Conservation (phyloP, 2,888 invertebrate genomes). For the Ochlodes sylvanus region DNA sequence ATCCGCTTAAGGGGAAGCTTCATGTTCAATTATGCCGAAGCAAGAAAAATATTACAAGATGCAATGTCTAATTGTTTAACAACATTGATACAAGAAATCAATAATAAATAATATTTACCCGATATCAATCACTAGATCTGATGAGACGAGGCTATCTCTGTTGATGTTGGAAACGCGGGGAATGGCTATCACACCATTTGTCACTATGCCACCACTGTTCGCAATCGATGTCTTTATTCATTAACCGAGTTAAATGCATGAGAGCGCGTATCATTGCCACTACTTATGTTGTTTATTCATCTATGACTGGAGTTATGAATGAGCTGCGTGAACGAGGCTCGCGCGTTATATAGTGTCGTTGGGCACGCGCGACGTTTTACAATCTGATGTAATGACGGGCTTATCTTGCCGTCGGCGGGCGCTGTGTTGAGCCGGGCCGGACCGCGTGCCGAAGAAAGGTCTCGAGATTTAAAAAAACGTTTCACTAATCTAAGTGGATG, state of each 20-base stretch:
- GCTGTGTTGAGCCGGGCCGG: not conserved
- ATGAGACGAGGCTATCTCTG: conserved; percentile 72
- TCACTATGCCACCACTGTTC: conserved; percentile 83
- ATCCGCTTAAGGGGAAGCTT: not conserved
- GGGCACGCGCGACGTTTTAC: conserved; percentile 22
- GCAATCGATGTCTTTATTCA: conserved; percentile 67
- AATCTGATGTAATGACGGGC: conserved; percentile 29
- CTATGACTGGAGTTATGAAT: conserved; percentile 73
- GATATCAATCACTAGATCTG: conserved; percentile 66
- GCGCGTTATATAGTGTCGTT: conserved; percentile 64
- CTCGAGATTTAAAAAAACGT: not conserved
- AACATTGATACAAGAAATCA: conserved; percentile 19
- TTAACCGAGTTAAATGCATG: conserved; percentile 70
- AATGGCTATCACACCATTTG: conserved; percentile 80
- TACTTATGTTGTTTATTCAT: conserved; percentile 73
- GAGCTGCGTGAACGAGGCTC: conserved; percentile 53
- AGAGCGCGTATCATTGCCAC: conserved; percentile 82
- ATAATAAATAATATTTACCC: conserved; percentile 76
- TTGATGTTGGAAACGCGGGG: conserved; percentile 76
- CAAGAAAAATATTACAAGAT: not conserved
- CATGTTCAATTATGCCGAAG: not conserved
- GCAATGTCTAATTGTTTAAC: conserved; percentile 16
- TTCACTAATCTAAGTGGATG: not conserved
- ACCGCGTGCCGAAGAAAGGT: not conserved
- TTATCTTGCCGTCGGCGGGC: conserved; percentile 25